These are phyloP conservation scores for Sturnira hondurensis DNA, from an alignment of 2,113 vertebrate species.

Conservation along the genomic window DNA sequence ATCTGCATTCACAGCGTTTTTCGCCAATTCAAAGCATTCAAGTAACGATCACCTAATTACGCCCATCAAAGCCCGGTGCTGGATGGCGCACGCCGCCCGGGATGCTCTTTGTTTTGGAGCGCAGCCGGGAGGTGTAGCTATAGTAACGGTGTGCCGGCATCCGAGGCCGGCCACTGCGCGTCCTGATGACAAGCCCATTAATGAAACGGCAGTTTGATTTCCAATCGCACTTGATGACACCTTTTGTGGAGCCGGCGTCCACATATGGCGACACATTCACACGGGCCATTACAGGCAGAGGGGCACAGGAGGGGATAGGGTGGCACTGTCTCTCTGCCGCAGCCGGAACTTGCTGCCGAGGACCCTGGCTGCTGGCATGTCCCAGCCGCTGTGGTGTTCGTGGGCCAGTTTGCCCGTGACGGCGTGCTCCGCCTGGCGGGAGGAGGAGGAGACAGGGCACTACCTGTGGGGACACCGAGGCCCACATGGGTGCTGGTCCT, in stretches of 20 bases:
- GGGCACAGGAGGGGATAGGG: not conserved
- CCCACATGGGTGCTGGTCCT: not conserved
- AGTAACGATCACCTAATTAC: slow-evolving; percentile 34
- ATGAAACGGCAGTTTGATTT: slow-evolving; percentile 78
- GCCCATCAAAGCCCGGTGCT: not conserved
- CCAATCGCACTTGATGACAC: slow-evolving; percentile 68
- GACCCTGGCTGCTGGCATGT: not conserved
- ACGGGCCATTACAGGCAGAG: not conserved
- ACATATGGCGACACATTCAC: not conserved
- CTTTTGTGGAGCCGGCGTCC: slow-evolving; percentile 66
- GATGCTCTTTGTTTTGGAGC: not conserved
- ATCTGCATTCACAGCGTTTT: slow-evolving; percentile 61
- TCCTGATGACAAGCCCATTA: slow-evolving; percentile 72
- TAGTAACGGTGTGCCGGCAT: slow-evolving; percentile 62
- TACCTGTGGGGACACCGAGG: rapidly evolving
- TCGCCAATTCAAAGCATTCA: slow-evolving; percentile 48
- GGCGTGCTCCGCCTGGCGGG: not conserved
- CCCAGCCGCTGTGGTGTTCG: not conserved
- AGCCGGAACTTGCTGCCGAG: not conserved
- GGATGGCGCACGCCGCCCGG: not conserved
- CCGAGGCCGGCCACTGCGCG: not conserved
- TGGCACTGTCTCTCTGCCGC: not conserved
- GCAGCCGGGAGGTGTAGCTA: slow-evolving; percentile 60
- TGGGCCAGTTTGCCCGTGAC: rapidly evolving
- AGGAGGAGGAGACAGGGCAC: rapidly evolving